Percentiles rank a stretch among this genome's conserved stretches.
Evolutionary conservation across 2,113 vertebrate species (phyloP).

Genomic region (Poeciliopsis occidentalis): DNA sequence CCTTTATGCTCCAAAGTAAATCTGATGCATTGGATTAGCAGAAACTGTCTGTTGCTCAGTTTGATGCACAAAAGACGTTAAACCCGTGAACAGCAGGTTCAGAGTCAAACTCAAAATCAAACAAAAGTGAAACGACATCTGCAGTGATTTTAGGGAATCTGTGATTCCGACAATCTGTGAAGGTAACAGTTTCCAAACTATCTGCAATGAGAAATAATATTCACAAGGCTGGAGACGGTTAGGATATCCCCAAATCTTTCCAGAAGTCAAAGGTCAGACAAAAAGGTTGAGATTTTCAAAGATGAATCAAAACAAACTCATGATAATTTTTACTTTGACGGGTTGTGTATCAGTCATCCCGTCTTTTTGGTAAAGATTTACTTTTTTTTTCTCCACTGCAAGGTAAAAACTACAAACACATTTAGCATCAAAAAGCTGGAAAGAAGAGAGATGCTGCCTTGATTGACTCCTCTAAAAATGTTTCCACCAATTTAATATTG

Average conservation of each 20-base stretch:
- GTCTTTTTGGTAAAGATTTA: slow-evolving; percentile 40
- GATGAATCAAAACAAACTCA: neutral
- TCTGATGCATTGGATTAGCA: too few relatives aligned
- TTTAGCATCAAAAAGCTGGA: slow-evolving; percentile 40
- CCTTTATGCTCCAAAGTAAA: too few relatives aligned
- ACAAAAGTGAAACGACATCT: too few relatives aligned
- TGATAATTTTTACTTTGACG: neutral
- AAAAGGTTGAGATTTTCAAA: neutral
- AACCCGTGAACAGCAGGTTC: too few relatives aligned
- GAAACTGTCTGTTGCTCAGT: too few relatives aligned
- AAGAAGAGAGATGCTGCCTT: slow-evolving; percentile 63
- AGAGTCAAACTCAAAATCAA: too few relatives aligned
- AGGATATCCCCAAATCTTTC: neutral
- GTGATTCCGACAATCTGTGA: neutral
- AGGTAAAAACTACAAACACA: slow-evolving; percentile 44
- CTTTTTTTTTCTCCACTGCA: slow-evolving; percentile 24
- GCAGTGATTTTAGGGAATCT: too few relatives aligned
- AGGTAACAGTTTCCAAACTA: neutral
- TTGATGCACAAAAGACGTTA: too few relatives aligned
- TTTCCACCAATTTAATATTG: slow-evolving; percentile 35
- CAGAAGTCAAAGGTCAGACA: neutral
- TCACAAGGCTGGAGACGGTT: neutral
- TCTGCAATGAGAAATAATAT: neutral
- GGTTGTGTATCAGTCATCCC: neutral
- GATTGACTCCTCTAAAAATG: slow-evolving; percentile 64